Evolutionary conservation across 1,140 invertebrate genomes (phyloP), one percentile per base, ranked within the genome.

Genomic region (Drosophila micromelanica): DNA sequence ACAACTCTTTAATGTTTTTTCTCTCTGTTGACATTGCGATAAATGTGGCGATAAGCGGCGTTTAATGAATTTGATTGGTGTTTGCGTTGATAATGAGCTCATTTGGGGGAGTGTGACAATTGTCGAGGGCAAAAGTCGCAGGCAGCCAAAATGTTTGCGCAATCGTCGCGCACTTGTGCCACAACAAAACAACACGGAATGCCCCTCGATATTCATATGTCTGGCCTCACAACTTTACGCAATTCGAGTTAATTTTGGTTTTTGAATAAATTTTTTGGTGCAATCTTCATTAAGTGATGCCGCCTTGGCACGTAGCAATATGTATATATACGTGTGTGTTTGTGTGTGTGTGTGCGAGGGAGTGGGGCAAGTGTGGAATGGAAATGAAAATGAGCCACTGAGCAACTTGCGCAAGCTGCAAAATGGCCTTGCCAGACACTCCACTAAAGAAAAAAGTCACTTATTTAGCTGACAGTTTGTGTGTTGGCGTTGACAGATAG

Each of bases 251-350:
- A 42, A 30, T 38, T 73, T 42, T 15, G 38, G 12, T 46, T 40
- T 68, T 62, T 35, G 17, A 12, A 52, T 54, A 7, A 23, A 9
- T 37, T 67, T 74, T n/a, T 23, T 76, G 59, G 70, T 78, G 76
- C 77, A 79, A 79, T 79, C 69, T 65, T 67, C 63, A 45, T 62
- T 40, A 68, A 68, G 64, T 60, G 64, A 38, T 70, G 60, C 38
- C 63, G 51, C 71, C 78, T 76, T 81, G 78, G 79, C 78, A 81
- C 79, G 79, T 81, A 81, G 75, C 52, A 45, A 17, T 35, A 35
- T 8, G 7, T 35, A 2, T 35, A 7, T 35, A 35, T 35, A 6
- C 8, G 3, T 63, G 23, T 46, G 43, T 43, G 67, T 46, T 40
- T 43, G 67, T 42, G 32, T 40, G 13, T 17, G 57, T 27, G 27